Evolutionary conservation across 2,888 invertebrate species (phyloP), one percentile per base, ranked within the genome.

Genomic region (Tetheella fluctuosa): DNA sequence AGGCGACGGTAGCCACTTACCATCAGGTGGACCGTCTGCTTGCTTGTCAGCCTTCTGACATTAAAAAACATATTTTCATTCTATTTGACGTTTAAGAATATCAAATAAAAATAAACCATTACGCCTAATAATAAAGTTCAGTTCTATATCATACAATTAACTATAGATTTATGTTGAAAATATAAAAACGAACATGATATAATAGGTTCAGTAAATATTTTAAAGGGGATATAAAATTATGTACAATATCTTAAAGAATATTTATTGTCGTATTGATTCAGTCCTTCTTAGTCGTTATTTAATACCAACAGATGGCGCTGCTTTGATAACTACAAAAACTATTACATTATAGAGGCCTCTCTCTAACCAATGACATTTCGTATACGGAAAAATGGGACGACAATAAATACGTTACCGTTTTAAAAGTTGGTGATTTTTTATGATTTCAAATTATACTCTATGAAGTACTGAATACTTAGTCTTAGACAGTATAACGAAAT

Each of bases 221-320:
- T n/a, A n/a, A n/a, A n/a, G n/a, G n/a, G n/a, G 8, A 48, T 20
- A 8, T 20, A 20, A 48, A 20, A 3, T 15, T 6, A 7, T 42
- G 4, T 15, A 17, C n/a, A n/a, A 20, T 48, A 48, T 48, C 48
- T 20, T 20, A n/a, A 15, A 10, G 20, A 15, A 48, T 48, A 48
- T 54, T n/a, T 54, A 54, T 54, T 54, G 54, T 54, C 54, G 10
- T 5, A 54, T 54, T 54, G 54, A 54, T 54, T 54, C 54, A 54
- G 54, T 34, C 54, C 54, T 54, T 34, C 54, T 30, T 10, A 30
- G 6, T 8, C 2, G 25, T 23, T 15, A 8, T 23, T 12, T 17
- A 6, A 23, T 52, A 23, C 15, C 13, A 8, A 52, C 17, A 25
- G 23, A 52, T 52, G 42, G 42, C 17, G n/a, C 42, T n/a, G 42